Evolutionary conservation across 2,888 invertebrate genomes (phyloP).

Genomic region (Hyposoter dolosus): DNA sequence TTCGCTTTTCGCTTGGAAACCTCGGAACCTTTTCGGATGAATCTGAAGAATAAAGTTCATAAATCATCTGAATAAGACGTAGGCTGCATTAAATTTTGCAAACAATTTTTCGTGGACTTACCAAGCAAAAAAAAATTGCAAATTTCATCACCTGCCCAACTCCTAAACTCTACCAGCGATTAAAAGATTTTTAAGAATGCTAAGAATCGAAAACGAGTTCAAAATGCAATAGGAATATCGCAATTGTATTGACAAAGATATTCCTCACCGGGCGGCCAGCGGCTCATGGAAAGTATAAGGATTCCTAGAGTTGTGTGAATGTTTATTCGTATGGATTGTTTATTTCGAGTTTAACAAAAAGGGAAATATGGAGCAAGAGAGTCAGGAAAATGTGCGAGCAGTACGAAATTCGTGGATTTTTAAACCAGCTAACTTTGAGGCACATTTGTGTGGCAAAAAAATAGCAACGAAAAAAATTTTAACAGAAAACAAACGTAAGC

Average conservation of each 20-base stretch:
- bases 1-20: no score
- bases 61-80: no score
- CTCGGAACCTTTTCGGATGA: no score
- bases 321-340: not conserved
- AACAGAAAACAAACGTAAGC: conserved; percentile 56
- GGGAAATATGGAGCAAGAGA: conserved; percentile 7
- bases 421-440: conserved; percentile 65
- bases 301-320: not conserved
- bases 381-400: conserved; percentile 69
- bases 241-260: no score
- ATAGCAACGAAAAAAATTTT: conserved; percentile 49
- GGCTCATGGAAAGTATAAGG: no score
- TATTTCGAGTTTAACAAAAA: not conserved
- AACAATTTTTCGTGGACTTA: no score
- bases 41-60: no score
- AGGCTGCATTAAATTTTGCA: no score
- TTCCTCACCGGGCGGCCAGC: no score
- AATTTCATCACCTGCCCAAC: no score
- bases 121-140: no score
- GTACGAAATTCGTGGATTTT: conserved; percentile 77
- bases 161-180: not conserved
- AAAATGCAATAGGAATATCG: not conserved
- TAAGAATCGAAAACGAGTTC: not conserved
- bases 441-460: conserved; percentile 32
- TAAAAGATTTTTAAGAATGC: not conserved